Evolutionary conservation across 2,797 vertebrate species (phyloP), one percentile per base, ranked within the genome.

Genomic region (Mormyrus hasselquistii): DNA sequence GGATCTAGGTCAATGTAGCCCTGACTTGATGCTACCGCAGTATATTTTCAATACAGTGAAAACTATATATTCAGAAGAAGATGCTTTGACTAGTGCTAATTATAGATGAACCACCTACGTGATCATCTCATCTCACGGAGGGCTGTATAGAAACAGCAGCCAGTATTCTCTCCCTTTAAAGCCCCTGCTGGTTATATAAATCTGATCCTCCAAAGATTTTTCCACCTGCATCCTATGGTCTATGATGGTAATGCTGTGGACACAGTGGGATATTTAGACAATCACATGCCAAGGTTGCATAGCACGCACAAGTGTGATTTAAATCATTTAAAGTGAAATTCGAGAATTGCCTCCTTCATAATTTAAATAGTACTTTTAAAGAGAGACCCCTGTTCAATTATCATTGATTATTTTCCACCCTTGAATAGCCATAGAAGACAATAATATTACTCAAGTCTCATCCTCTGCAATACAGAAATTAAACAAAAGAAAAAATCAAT

Each of bases 351-450:
- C 65, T 85, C 25, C 62, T 88, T 55, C 89, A 90, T 86, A 86
- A 73, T 86, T 89, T 86, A 86, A 86, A 86, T 49, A 41, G 6
- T 79, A 50, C 62, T 76, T 65, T 76, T 52, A 87, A 52, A 76
- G 65, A 38, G 38, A 73, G 87, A 53, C 62, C 83, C 69, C 49
- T 88, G 69, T 88, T 86, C 82, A 86, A 88, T 87, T 87, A 84
- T 25, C 84, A 87, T 88, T 90, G 89, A 88, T 90, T 87, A 79
- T 47, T 83, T 69, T 52, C 59, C 22, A 79, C 55, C n/a, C 84
- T 16, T 16, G 49, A 55, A 50, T 55, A n/a, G 87, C 50, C 38
- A 86, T 73, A 87, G 87, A 25, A 41, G 16, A 73, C 79, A 83
- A 44, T 84, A 69, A 84, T 90, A 88, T 88, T 82, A 90, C 87